Base-by-base conservation (phyloP, 2,113 vertebrate genomes). In the Peromyscus maniculatus region DNA sequence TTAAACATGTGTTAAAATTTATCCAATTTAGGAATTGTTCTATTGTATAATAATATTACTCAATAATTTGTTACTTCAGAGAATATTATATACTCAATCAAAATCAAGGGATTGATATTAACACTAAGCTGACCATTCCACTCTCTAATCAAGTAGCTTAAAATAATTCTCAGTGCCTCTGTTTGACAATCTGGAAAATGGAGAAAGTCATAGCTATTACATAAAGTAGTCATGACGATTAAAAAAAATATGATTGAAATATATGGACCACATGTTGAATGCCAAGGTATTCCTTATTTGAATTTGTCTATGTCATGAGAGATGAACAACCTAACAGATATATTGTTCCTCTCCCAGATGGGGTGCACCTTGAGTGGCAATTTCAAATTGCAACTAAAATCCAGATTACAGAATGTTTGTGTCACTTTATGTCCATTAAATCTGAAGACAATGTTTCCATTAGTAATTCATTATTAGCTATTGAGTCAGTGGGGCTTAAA, bases 401-500 rank as follows among this genome's bases (percentile, higher is more conserved):
- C 67, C 39, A 91, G 21, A 75, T 95, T 74, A 77, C 33, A 21
- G 69, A 82, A 33, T 77, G n/a, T 91, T 59, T 57, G 62, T 83
- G 24, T 71, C 33, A 66, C 24, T 89, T 69, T 94, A 69, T 82
- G 33, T n/a, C 57, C 55, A 59, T 10, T 77, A 93, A 88, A 17
- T 92, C 55, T 79, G 59, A 96, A 89, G 69, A 91, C 8, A 12
- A 69, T 55, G 24, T 97, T 95, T 74, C 8, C 55, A 83, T 83
- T 87, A 64, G 62, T 93, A 93, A 87, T 94, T 97, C 89, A 95
- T 93, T 97, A 80, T 12, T 16, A 93, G 87, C 49, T 94, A 72
- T 66, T 83, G 66, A 91, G 11, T 93, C 36, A 87, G 17, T 64
- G 36, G 64, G 64, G 69, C 79, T 93, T 90, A 92, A 93, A 89